These are phyloP conservation scores for Chelon auratus DNA, from an alignment of 2,797 vertebrate species.

Conservation along the genomic window DNA sequence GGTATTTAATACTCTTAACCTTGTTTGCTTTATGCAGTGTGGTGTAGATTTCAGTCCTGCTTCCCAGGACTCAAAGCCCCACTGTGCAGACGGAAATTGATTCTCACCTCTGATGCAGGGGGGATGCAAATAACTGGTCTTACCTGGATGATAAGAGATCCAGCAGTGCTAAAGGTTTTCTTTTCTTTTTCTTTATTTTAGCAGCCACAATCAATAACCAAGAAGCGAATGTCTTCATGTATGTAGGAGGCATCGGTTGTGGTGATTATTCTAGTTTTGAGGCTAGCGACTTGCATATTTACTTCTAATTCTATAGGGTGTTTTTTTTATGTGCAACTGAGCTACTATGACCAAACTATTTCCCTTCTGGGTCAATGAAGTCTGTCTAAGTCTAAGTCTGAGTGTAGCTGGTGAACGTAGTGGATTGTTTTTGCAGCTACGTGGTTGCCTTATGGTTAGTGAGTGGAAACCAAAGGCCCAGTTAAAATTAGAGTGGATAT, in stretches of 20 bases:
- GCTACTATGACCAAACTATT: no score
- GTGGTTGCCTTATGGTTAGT: no score
- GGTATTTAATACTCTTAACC: no score
- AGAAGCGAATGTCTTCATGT: neutral
- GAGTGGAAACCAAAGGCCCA: no score
- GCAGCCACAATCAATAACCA: neutral
- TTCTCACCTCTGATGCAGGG: slow-evolving; percentile 28
- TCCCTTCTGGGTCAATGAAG: no score
- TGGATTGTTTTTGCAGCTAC: neutral
- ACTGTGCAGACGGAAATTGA: slow-evolving; percentile 21
- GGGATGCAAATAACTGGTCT: slow-evolving; percentile 33
- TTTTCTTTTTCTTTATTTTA: neutral
- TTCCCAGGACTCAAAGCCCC: slow-evolving; percentile 4
- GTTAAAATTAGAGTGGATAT: no score
- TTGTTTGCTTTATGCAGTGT: neutral
- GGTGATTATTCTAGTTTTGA: neutral
- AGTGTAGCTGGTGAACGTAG: neutral
- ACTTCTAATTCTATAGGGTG: no score
- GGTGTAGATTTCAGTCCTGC: slow-evolving; percentile 5
- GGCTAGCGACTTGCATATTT: neutral
- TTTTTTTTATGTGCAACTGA: neutral
- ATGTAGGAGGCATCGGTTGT: neutral
- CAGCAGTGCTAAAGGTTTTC: neutral
- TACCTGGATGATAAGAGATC: slow-evolving; percentile 15
- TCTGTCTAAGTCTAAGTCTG: no score